Evolutionary conservation across 23 tunicate genomes (phyloP).

Genomic region (Aplidium turbinatum): DNA sequence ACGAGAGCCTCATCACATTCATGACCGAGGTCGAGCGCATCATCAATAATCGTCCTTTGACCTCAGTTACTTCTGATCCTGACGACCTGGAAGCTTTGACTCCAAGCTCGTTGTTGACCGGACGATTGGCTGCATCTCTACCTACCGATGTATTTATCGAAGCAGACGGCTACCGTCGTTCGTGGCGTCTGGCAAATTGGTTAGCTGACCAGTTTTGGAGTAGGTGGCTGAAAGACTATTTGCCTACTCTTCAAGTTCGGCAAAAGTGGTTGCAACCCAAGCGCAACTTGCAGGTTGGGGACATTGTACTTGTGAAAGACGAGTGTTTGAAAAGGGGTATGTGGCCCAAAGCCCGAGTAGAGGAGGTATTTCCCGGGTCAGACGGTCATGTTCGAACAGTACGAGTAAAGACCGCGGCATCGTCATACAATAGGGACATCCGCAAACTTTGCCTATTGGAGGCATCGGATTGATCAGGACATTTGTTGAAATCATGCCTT

Average conservation of each 20-base stretch:
- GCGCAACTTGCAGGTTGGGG: conserved; percentile 11
- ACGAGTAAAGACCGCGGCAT: not conserved
- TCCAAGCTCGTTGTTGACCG: conserved; percentile 31
- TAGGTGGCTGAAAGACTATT: conserved; percentile 17
- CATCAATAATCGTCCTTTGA: conserved; percentile 29
- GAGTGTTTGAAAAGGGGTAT: not conserved
- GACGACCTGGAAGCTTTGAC: conserved; percentile 16
- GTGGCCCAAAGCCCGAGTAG: conserved; percentile 48
- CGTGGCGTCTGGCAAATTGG: conserved; percentile 1
- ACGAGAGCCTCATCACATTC: conserved; percentile 17
- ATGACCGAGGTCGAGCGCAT: conserved; percentile 19
- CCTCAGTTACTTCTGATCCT: conserved; percentile 22
- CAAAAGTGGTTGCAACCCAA: conserved; percentile 31
- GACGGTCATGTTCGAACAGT: conserved; percentile 31
- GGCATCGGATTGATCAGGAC: too few relatives aligned
- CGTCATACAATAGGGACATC: conserved; percentile 31
- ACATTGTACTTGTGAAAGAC: conserved; percentile 26
- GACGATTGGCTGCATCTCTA: conserved; percentile 12
- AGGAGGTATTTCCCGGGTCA: conserved; percentile 24
- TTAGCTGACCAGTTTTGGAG: conserved; percentile 18
- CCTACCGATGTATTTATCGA: conserved; percentile 33
- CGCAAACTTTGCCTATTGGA: conserved; percentile 33
- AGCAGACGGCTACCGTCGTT: conserved; percentile 19
- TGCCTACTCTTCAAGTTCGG: conserved; percentile 19
- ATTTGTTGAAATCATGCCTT: too few relatives aligned